Evolutionary conservation across 2,888 invertebrate genomes (phyloP), one percentile per base, ranked within the genome.

Genomic region (Biston betularia): DNA sequence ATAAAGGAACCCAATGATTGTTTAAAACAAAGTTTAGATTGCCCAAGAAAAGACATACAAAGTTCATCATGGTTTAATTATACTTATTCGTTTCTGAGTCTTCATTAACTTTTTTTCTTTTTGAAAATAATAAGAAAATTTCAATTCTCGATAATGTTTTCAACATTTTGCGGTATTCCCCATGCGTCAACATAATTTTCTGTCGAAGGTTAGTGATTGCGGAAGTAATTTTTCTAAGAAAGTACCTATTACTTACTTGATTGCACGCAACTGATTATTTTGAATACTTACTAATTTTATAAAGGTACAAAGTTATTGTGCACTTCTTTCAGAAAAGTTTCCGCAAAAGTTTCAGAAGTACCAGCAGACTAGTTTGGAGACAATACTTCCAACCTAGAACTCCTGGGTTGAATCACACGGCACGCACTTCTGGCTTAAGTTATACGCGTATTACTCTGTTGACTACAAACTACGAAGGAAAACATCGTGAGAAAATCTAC

Each of bases 31-130:
- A 63, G n/a, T 42, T 57, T 66, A 77, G 78, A 75, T 67, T 66
- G 63, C 69, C 44, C 54, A 59, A 70, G 68, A 74, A 69, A 71
- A 68, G 50, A 62, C 8, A 53, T 58, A 45, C 64, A 42, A 65
- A 58, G 57, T 55, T 61, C 52, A 65, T 67, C 69, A 70, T 35
- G 49, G 15, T 70, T 69, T 70, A 69, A 75, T 75, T 75, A 70
- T 66, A 44, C 12, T 11, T 44, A 70, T 74, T 74, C 73, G 35
- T 75, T 80, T 74, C 15, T 35, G 63, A 50, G 75, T 73, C 65
- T 77, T 80, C 73, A 61, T 67, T 69, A 69, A 69, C 56, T 69
- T 69, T 24, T n/a, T 24, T 59, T 52, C 44, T 49, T 48, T 48
- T 46, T 11, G 15, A 49, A 53, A 65, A 56, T 63, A 63, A 64